These are phyloP conservation scores for Phaethon lepturus DNA, from an alignment of 2,113 vertebrate species.

Conservation along the genomic window DNA sequence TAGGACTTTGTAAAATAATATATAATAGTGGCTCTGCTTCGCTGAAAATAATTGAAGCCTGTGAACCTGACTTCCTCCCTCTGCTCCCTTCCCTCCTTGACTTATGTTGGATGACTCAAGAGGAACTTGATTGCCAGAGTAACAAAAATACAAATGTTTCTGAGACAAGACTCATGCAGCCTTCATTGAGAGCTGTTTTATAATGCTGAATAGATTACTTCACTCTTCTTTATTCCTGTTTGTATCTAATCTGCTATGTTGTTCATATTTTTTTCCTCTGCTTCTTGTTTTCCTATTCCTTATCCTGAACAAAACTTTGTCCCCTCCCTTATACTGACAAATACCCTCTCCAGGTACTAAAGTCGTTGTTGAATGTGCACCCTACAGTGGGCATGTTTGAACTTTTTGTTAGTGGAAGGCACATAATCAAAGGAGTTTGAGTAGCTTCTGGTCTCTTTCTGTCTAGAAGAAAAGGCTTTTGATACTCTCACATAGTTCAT, in stretches of 20 bases:
- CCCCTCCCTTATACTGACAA: background rate
- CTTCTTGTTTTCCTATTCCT: background rate
- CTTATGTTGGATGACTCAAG: slow-evolving; percentile 46
- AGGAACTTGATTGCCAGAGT: slow-evolving; percentile 45
- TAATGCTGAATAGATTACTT: slow-evolving; percentile 38
- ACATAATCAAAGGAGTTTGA: background rate
- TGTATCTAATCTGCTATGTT: background rate
- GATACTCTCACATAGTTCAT: background rate
- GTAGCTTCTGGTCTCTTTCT: background rate
- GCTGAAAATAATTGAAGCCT: slow-evolving; percentile 58
- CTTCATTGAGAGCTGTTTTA: slow-evolving; percentile 12
- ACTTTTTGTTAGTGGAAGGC: background rate
- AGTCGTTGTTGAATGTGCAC: background rate
- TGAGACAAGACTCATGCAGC: slow-evolving; percentile 35
- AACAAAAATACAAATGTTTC: slow-evolving; percentile 20
- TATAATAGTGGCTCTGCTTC: slow-evolving; percentile 54
- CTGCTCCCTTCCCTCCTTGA: slow-evolving; percentile 7
- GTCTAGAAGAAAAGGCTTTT: background rate
- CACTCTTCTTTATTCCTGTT: background rate
- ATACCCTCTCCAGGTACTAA: background rate
- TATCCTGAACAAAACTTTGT: background rate
- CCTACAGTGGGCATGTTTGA: background rate
- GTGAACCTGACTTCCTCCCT: slow-evolving; percentile 27
- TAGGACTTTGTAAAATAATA: slow-evolving; percentile 54
- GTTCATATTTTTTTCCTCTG: background rate